Evolutionary conservation across 2,888 invertebrate species (phyloP).

Genomic region (Lymantria monacha): DNA sequence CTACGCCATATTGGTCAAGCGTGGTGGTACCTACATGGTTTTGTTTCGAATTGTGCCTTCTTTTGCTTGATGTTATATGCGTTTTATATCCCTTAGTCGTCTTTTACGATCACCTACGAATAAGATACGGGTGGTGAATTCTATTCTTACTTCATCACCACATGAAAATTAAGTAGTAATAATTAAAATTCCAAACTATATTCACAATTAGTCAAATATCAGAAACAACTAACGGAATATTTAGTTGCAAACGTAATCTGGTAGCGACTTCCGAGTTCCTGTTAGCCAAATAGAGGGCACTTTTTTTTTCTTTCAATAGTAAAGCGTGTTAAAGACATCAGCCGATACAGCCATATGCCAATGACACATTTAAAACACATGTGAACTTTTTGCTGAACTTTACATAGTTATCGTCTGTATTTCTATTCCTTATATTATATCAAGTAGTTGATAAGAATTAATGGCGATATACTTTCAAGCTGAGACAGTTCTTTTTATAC

Average conservation of each 20-base stretch:
- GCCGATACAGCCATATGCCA: constrained; percentile 48
- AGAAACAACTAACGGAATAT: constrained; percentile 6
- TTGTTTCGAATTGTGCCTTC: no score
- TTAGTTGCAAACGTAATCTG: constrained; percentile 34
- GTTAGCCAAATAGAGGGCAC: constrained; percentile 45
- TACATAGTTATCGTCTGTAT: constrained; percentile 36
- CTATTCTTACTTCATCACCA: no score
- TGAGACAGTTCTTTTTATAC: no score
- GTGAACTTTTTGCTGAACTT: constrained; percentile 47
- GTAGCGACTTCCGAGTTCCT: constrained; percentile 47
- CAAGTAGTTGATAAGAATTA: constrained; percentile 41
- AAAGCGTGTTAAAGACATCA: constrained; percentile 31
- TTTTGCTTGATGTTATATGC: no score
- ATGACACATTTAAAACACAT: constrained; percentile 64
- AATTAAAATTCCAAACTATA: no score
- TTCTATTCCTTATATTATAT: constrained; percentile 38
- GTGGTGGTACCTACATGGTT: no score
- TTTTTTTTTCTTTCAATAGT: constrained; percentile 28
- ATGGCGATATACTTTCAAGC: constrained; percentile 17
- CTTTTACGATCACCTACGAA: no score
- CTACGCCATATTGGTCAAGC: no score
- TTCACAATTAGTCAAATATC: neutral
- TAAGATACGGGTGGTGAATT: no score
- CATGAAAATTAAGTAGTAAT: no score
- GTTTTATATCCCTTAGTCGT: no score